Conservation (phyloP, 2,797 vertebrate species). For the Micromesistius poutassou region DNA sequence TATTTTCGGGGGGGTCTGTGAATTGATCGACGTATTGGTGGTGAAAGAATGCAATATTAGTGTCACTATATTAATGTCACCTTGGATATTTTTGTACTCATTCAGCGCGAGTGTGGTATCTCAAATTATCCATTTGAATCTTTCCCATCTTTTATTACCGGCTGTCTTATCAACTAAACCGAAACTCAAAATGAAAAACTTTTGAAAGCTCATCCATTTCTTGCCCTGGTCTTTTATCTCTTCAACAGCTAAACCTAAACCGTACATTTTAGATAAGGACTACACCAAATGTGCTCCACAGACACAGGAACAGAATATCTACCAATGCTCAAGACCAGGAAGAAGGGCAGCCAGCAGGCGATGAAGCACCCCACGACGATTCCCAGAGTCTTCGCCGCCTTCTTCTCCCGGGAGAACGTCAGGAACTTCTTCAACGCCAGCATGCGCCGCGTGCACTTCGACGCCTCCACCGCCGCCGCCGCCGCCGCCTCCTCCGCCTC, state of each 20-base stretch:
- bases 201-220: not conserved
- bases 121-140: not conserved
- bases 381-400: slow-evolving; percentile 92
- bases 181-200: not conserved
- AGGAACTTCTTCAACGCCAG: slow-evolving; percentile 72
- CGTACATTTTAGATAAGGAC: not conserved
- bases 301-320: slow-evolving; percentile 40
- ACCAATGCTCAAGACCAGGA: slow-evolving; percentile 94
- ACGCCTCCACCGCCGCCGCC: slow-evolving; percentile 24
- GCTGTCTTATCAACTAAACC: not conserved
- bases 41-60: not conserved
- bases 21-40: not conserved
- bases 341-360: slow-evolving; percentile 97
- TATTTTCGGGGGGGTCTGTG: not conserved
- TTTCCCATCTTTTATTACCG: no score
- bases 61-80: no score
- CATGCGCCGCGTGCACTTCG: slow-evolving; percentile 66
- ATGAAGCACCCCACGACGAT: slow-evolving; percentile 96
- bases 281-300: not conserved
- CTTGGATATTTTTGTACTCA: not conserved
- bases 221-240: not conserved
- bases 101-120: not conserved
- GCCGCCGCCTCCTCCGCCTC: accelerated
- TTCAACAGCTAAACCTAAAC: not conserved
- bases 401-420: slow-evolving; percentile 90